Evolutionary conservation across 2,888 invertebrate species (phyloP).

Genomic region (Chrysolina oricalcia): DNA sequence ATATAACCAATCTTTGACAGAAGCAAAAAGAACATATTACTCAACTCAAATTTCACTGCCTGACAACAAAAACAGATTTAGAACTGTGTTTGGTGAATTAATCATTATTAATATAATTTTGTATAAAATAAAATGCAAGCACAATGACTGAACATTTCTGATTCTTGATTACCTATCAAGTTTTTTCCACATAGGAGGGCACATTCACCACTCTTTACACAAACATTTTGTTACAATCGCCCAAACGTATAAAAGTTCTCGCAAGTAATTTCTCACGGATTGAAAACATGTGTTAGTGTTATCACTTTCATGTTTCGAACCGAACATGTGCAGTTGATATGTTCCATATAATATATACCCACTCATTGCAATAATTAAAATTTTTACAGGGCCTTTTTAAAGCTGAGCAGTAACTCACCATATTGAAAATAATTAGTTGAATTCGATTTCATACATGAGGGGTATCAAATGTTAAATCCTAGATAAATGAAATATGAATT

Average conservation of each 20-base stretch:
- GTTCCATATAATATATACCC: slow-evolving; percentile 45
- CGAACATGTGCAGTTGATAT: slow-evolving; percentile 52
- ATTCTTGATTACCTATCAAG: neutral
- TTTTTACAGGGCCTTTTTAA: slow-evolving; percentile 31
- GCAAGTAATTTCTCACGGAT: slow-evolving; percentile 50
- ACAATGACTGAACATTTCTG: neutral
- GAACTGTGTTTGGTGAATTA: no score
- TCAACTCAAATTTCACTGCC: no score
- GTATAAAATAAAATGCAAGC: no score
- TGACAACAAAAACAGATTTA: no score
- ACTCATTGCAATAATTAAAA: slow-evolving; percentile 44
- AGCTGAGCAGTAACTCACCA: slow-evolving; percentile 7
- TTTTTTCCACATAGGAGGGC: neutral
- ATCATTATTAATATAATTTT: no score
- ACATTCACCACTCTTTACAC: neutral
- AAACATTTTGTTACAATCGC: slow-evolving; percentile 13
- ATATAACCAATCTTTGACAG: no score
- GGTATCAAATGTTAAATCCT: neutral
- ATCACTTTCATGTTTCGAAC: slow-evolving; percentile 43
- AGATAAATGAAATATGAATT: neutral
- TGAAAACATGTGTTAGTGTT: slow-evolving; percentile 48
- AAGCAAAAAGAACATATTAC: no score
- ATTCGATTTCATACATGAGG: slow-evolving; percentile 1
- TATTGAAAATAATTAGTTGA: slow-evolving; percentile 26
- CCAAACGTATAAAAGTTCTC: slow-evolving; percentile 17